A percentile compares a stretch with the other conserved stretches of the same genome.
Evolutionary conservation across 2,888 invertebrate genomes (phyloP).

Genomic region (Leptinotarsa haldemani): DNA sequence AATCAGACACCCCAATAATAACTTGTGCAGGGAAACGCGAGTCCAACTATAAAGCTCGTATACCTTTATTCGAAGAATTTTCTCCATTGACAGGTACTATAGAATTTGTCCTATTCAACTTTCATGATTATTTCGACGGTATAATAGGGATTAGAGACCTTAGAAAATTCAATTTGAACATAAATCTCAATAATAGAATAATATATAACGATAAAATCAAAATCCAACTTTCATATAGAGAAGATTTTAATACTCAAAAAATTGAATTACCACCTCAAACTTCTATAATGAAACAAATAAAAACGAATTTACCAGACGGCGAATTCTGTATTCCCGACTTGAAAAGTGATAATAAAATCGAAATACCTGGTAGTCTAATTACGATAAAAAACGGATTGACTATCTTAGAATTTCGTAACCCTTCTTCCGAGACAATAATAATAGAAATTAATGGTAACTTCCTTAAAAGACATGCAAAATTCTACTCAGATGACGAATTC

Average conservation of each 20-base stretch:
- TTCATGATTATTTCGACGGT: background rate
- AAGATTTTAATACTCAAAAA: background rate
- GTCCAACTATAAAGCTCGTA: constrained; percentile 21
- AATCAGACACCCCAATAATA: constrained; percentile 17
- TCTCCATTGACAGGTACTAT: background rate
- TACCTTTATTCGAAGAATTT: constrained; percentile 6
- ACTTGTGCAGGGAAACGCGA: background rate
- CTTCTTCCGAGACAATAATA: background rate
- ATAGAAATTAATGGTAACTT: background rate
- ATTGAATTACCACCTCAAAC: background rate
- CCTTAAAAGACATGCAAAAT: background rate
- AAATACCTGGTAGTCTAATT: constrained; percentile 4
- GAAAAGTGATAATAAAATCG: background rate
- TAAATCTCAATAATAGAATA: background rate
- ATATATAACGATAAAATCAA: background rate
- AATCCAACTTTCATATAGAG: constrained; percentile 20
- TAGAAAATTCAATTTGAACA: constrained; percentile 21
- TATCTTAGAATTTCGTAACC: background rate
- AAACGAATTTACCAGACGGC: constrained; percentile 4
- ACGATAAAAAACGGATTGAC: background rate
- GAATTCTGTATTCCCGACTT: background rate
- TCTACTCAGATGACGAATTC: background rate
- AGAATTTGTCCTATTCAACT: constrained; percentile 29
- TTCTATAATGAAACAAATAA: background rate
- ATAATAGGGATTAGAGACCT: constrained; percentile 10